Conservation (phyloP, 2,113 vertebrate genomes). For the Hemicordylus capensis region DNA sequence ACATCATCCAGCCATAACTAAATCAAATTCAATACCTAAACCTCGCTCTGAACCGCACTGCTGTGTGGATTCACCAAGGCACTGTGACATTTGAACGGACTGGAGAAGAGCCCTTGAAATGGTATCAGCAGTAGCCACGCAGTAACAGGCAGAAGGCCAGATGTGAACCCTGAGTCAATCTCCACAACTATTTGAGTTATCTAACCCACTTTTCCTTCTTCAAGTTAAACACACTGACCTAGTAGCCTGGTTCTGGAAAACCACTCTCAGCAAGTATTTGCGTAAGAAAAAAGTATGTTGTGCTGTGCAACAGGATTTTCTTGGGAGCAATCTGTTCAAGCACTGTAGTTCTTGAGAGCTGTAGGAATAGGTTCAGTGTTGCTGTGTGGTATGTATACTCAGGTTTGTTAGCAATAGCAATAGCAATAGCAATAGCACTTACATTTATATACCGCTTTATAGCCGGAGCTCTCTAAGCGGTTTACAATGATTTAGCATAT, state of each 20-base stretch:
- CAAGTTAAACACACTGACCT: not conserved
- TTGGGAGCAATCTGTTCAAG: not conserved
- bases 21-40: not conserved
- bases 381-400: too few relatives aligned
- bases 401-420: too few relatives aligned
- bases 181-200: not conserved
- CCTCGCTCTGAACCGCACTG: not conserved
- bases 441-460: too few relatives aligned
- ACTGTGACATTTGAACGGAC: not conserved
- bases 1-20: not conserved
- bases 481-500: too few relatives aligned
- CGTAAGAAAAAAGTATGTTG: not conserved
- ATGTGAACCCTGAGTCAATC: not conserved
- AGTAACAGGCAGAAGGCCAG: not conserved
- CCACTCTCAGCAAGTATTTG: not conserved
- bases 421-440: too few relatives aligned
- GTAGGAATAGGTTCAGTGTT: not conserved
- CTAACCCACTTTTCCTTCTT: not conserved
- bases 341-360: not conserved
- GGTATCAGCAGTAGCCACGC: not conserved
- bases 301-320: not conserved
- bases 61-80: not conserved
- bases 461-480: too few relatives aligned
- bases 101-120: not conserved
- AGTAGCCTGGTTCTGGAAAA: not conserved